Evolutionary conservation across 2,797 vertebrate genomes (phyloP).

Genomic region (Pipistrellus pipistrellus): DNA sequence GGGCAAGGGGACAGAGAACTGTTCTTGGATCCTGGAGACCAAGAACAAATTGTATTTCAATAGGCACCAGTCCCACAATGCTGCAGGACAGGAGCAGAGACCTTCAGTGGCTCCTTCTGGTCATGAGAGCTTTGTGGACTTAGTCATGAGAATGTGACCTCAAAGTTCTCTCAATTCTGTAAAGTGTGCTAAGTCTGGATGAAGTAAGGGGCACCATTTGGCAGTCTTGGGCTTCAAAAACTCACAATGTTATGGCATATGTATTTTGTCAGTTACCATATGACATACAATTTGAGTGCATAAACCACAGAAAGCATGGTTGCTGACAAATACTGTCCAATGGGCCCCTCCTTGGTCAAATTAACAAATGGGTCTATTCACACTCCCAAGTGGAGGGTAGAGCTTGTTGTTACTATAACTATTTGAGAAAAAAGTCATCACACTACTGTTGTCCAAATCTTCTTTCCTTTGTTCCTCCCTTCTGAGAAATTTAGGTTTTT

Average conservation of each 20-base stretch:
- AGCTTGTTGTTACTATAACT: background rate
- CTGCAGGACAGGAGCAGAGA: background rate
- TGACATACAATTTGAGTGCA: background rate
- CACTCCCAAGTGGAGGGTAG: background rate
- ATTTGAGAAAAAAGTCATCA: background rate
- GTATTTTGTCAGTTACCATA: background rate
- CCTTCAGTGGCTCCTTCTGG: background rate
- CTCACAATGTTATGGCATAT: accelerated
- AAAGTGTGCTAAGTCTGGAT: background rate
- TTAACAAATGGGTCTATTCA: background rate
- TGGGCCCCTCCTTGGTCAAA: accelerated
- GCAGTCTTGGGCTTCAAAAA: background rate
- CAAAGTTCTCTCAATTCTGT: background rate
- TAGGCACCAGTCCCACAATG: background rate
- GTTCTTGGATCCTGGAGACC: background rate
- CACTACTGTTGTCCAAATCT: background rate
- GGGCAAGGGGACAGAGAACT: too few relatives aligned
- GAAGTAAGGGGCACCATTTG: background rate
- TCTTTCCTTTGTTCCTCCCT: too few relatives aligned
- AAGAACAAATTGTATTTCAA: too few relatives aligned
- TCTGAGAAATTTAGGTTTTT: background rate
- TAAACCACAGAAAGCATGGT: background rate
- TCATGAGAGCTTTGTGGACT: too few relatives aligned
- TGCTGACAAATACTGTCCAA: accelerated
- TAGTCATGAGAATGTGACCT: accelerated